phyloP scores from a whole-genome alignment of 1,140 invertebrate species.

The Achatina immaculata region DNA sequence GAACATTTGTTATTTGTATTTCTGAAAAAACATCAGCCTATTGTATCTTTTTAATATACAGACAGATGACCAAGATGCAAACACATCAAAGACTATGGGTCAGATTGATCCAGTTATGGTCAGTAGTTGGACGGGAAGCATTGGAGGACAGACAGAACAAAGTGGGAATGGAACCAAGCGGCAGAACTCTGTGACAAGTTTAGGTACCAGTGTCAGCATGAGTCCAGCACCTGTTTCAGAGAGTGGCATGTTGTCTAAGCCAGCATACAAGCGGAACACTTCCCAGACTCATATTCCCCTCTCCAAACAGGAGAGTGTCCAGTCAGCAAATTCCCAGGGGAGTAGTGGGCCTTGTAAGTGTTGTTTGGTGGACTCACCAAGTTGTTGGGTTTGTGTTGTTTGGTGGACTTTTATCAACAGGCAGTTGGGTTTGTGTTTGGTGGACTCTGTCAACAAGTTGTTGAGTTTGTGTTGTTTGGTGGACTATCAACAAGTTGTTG shows the following conservation, averaged over 20 bases:
- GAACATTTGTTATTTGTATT: no score
- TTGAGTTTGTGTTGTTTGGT: no score
- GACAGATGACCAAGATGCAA: background rate
- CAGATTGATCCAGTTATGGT: background rate
- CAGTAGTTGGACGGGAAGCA: background rate
- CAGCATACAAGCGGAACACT: constrained; percentile 28
- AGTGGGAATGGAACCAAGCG: constrained; percentile 19
- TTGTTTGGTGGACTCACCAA: no score
- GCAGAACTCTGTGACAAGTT: constrained; percentile 44
- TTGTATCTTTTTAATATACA: no score
- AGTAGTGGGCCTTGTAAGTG: constrained; percentile 49
- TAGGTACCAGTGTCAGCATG: constrained; percentile 5
- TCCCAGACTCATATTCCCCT: constrained; percentile 41
- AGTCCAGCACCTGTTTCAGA: constrained; percentile 4
- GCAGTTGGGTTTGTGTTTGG: no score
- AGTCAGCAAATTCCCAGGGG: constrained; percentile 46
- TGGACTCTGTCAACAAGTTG: no score
- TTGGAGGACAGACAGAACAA: background rate
- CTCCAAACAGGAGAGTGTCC: constrained; percentile 55
- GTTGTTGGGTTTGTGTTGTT: no score
- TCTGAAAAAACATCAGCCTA: no score
- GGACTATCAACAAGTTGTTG: no score
- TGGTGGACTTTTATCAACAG: no score
- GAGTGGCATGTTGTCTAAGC: background rate
- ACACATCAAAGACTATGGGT: background rate